Conservation (phyloP, 35 echinoderm and acorn worm genomes). For the Ophioderma brevispina region DNA sequence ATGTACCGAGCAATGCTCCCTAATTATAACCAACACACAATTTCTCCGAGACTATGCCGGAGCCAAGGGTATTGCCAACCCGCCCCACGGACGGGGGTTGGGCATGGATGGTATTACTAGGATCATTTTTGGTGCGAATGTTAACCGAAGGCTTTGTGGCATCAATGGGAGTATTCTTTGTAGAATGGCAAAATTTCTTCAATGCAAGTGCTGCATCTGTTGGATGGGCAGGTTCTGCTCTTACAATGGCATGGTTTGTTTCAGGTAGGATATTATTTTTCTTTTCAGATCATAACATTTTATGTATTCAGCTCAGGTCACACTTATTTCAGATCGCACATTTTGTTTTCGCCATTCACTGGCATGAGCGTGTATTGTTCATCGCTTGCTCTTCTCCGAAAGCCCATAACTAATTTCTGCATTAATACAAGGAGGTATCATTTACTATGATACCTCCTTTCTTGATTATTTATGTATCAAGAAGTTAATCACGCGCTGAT, state of each 20-base stretch:
- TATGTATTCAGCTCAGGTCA: not conserved
- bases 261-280: not conserved
- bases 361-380: too few species aligned
- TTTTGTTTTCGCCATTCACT: too few species aligned
- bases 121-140: not conserved
- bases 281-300: not conserved
- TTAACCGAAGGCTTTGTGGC: slow-evolving; percentile 3
- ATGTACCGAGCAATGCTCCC: not conserved
- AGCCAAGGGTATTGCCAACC: not conserved
- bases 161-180: slow-evolving; percentile 20
- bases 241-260: not conserved
- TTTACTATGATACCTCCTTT: not conserved
- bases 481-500: too few species aligned
- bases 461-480: not conserved
- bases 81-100: not conserved
- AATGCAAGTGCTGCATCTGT: not conserved
- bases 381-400: not conserved
- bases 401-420: not conserved
- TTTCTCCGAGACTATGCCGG: not conserved
- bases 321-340: too few species aligned
- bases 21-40: not conserved
- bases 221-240: not conserved
- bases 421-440: not conserved
- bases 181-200: slow-evolving; percentile 20
- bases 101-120: slow-evolving; percentile 32